These are phyloP conservation scores for Zapornia atra DNA, from an alignment of 2,113 vertebrate species.

Conservation along the genomic window DNA sequence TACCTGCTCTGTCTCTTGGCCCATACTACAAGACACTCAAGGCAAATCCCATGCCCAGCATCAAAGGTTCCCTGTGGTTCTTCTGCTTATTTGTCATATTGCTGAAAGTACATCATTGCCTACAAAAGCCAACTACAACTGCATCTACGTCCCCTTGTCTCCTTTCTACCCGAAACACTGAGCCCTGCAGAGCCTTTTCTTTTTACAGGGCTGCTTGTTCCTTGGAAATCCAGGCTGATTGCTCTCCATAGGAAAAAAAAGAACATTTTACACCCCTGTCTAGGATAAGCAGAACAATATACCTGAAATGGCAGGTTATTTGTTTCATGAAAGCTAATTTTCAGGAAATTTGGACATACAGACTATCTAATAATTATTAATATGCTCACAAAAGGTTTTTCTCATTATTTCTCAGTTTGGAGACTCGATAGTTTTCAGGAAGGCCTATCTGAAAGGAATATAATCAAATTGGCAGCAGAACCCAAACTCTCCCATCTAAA, in stretches of 20 bases:
- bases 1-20: neutral
- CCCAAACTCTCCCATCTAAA: neutral
- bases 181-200: neutral
- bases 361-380: neutral
- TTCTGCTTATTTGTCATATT: neutral
- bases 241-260: neutral
- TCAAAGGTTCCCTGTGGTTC: neutral
- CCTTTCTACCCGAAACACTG: neutral
- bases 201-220: neutral
- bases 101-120: accelerated
- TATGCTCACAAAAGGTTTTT: neutral
- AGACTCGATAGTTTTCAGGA: neutral
- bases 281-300: neutral
- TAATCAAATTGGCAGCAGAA: neutral
- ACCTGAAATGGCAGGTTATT: neutral
- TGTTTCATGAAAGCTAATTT: neutral
- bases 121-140: neutral
- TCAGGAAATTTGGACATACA: neutral
- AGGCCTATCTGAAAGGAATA: neutral
- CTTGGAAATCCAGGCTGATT: neutral
- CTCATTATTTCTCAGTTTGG: neutral
- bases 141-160: neutral
- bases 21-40: neutral
- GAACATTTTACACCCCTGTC: neutral
- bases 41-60: neutral